Evolutionary conservation across 2,888 invertebrate genomes (phyloP).

Genomic region (Drosophila testacea): DNA sequence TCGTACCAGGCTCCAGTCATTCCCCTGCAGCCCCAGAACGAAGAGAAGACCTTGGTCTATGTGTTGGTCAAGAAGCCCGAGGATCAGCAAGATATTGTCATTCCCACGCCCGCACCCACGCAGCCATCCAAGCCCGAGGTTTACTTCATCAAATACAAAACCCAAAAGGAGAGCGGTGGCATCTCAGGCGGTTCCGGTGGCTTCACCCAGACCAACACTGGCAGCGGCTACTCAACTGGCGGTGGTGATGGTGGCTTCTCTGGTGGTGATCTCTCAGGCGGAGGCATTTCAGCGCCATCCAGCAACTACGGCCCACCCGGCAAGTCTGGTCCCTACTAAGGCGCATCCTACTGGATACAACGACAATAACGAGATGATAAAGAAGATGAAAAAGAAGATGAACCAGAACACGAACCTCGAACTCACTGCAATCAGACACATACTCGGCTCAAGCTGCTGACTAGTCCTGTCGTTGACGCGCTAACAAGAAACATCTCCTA

Average conservation of each 20-base stretch:
- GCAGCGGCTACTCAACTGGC: constrained; percentile 63
- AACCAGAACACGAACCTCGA: constrained; percentile 50
- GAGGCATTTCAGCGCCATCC: constrained; percentile 79
- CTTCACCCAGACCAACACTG: constrained; percentile 6
- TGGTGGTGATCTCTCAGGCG: constrained; percentile 57
- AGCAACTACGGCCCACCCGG: constrained; percentile 90
- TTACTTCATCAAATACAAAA: constrained; percentile 90
- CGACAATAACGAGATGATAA: constrained; percentile 3
- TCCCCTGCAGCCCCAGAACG: constrained; percentile 92
- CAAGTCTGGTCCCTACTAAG: constrained; percentile 89
- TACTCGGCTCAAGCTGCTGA: constrained; percentile 79
- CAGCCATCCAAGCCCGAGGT: constrained; percentile 95
- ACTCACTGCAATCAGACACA: constrained; percentile 51
- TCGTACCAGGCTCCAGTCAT: constrained; percentile 93
- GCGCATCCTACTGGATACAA: neutral
- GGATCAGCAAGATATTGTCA: constrained; percentile 91
- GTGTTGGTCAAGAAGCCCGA: constrained; percentile 95
- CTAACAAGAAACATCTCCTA: constrained; percentile 41
- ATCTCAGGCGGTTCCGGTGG: constrained; percentile 62
- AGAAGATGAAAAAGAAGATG: constrained; percentile 20
- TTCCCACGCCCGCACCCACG: constrained; percentile 92
- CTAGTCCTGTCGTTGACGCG: constrained; percentile 81
- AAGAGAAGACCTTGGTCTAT: constrained; percentile 95
- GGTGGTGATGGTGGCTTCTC: constrained; percentile 68
- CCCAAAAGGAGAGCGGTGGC: constrained; percentile 82